Conservation (phyloP, 1,140 invertebrate genomes). For the Drosophila nikananu region DNA sequence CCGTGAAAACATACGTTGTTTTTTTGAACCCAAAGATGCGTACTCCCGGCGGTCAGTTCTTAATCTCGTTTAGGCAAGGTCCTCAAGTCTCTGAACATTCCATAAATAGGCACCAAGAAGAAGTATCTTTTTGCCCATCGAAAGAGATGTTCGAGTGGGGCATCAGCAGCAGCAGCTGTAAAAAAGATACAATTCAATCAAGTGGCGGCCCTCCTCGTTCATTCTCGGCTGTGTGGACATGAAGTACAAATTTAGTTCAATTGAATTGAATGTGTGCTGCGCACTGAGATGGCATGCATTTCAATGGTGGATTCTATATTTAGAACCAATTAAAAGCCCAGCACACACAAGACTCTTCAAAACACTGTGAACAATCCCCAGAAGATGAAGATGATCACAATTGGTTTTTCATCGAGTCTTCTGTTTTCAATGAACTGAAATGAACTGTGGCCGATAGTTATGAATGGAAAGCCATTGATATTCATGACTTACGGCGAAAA, state of each 20-base stretch:
- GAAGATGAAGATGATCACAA: conserved; percentile 53
- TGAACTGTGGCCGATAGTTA: conserved; percentile 29
- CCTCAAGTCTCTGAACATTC: conserved; percentile 22
- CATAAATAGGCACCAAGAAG: conserved; percentile 37
- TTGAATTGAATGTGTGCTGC: conserved; percentile 62
- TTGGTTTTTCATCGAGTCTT: conserved; percentile 49
- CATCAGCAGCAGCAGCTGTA: neutral
- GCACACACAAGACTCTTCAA: conserved; percentile 20
- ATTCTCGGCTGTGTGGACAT: conserved; percentile 28
- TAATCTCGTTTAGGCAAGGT: conserved; percentile 48
- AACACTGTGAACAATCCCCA: conserved; percentile 3
- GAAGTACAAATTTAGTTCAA: conserved; percentile 77
- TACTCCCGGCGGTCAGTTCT: conserved; percentile 26
- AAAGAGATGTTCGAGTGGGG: conserved; percentile 5
- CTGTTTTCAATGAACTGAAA: conserved; percentile 32
- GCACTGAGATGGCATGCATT: conserved; percentile 34
- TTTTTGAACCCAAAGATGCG: conserved; percentile 15
- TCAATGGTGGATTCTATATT: conserved; percentile 72
- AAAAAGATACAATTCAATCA: conserved; percentile 60
- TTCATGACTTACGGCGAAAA: conserved; percentile 19
- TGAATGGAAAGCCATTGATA: conserved; percentile 37
- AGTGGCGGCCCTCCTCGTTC: conserved; percentile 33
- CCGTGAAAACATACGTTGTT: conserved; percentile 52
- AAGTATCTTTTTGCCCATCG: conserved; percentile 10
- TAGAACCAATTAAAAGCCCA: conserved; percentile 72